These are phyloP conservation scores for Drosophila malerkotliana DNA, from an alignment of 1,140 invertebrate genomes.

Conservation along the genomic window DNA sequence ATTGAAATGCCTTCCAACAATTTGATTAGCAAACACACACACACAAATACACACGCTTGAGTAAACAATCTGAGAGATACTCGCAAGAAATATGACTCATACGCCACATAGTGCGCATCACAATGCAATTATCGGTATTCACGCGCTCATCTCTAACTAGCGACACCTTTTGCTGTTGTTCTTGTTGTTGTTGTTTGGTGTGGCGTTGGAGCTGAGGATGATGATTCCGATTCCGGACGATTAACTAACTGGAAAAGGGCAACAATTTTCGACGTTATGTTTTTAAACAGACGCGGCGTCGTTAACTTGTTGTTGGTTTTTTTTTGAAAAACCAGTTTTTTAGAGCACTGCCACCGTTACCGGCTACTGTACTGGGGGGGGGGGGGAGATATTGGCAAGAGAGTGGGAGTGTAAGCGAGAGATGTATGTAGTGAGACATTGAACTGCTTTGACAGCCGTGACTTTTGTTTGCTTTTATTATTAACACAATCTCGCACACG, in stretches of 20 bases:
- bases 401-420: slow-evolving; percentile 8
- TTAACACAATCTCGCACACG: slow-evolving; percentile 51
- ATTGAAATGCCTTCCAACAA: slow-evolving; percentile 36
- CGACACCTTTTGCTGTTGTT: slow-evolving; percentile 29
- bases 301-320: slow-evolving; percentile 35
- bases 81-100: slow-evolving; percentile 21
- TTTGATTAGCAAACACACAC: slow-evolving; percentile 23
- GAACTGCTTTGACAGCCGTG: slow-evolving; percentile 71
- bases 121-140: slow-evolving; percentile 8
- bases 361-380: slow-evolving; percentile 55
- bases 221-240: slow-evolving; percentile 41
- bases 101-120: not conserved
- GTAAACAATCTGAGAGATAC: slow-evolving; percentile 4
- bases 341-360: slow-evolving; percentile 68
- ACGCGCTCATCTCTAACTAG: slow-evolving; percentile 31
- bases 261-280: slow-evolving; percentile 50
- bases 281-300: slow-evolving; percentile 58
- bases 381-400: not conserved
- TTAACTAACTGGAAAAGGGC: slow-evolving; percentile 61
- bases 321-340: slow-evolving; percentile 59
- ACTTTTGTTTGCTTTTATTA: slow-evolving; percentile 75
- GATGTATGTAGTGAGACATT: slow-evolving; percentile 54
- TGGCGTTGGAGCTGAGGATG: not conserved
- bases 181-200: not conserved
- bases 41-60: not conserved